These are phyloP conservation scores for Pygoscelis adeliae DNA, from an alignment of 2,113 vertebrate genomes.

Conservation along the genomic window DNA sequence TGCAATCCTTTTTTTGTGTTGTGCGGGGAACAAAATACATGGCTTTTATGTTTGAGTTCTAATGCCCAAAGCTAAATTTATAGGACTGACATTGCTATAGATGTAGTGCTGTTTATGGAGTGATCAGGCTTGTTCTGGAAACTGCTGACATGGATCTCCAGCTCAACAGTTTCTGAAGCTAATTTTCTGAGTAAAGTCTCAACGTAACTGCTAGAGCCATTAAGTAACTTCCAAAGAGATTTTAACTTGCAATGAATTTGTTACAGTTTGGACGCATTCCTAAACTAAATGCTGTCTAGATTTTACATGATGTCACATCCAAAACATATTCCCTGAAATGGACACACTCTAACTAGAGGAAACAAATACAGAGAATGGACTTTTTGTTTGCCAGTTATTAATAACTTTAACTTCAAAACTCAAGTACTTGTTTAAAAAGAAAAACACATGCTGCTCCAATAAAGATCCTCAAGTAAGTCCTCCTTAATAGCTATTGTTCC, in stretches of 20 bases:
- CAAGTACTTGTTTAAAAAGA: background rate
- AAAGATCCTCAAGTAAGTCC: background rate
- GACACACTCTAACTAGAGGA: background rate
- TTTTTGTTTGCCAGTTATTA: background rate
- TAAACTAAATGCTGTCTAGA: background rate
- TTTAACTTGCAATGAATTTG: background rate
- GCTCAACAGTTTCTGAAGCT: background rate
- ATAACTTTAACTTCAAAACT: background rate
- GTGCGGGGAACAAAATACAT: background rate
- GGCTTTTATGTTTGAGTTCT: background rate
- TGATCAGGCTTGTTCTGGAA: background rate
- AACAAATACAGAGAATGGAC: background rate
- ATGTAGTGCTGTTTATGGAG: background rate
- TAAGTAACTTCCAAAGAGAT: background rate
- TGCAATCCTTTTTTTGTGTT: background rate
- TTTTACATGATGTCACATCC: background rate
- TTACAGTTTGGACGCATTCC: background rate
- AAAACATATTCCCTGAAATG: background rate
- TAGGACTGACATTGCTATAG: background rate
- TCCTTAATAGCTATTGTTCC: background rate
- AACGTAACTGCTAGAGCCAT: background rate
- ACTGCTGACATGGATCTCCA: background rate
- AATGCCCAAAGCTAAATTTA: background rate
- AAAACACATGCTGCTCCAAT: background rate
- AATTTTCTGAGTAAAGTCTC: background rate